Evolutionary conservation across 2,113 vertebrate genomes (phyloP).

Genomic region (Scatophagus argus): DNA sequence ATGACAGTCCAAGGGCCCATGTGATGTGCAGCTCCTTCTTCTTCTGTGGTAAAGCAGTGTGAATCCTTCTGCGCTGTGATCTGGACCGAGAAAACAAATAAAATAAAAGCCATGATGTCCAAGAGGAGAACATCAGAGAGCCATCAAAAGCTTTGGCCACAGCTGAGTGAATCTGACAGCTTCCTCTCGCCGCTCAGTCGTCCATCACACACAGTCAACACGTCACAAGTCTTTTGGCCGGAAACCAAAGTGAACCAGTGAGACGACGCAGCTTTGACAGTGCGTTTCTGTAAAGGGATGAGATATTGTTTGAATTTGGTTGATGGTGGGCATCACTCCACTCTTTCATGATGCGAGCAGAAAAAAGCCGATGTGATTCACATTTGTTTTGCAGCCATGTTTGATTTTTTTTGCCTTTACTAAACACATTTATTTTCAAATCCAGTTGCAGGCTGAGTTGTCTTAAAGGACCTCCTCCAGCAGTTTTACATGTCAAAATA

Average conservation of each 20-base stretch:
- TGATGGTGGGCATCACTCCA: slow-evolving; percentile 19
- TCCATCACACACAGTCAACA: neutral
- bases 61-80: neutral
- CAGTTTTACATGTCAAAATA: neutral
- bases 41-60: neutral
- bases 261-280: slow-evolving; percentile 15
- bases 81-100: neutral
- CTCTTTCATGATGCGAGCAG: slow-evolving; percentile 15
- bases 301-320: slow-evolving; percentile 11
- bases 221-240: slow-evolving; percentile 7
- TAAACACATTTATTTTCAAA: neutral
- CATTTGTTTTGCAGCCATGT: neutral
- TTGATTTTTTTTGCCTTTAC: neutral
- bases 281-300: slow-evolving; percentile 9
- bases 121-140: slow-evolving; percentile 57
- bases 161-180: slow-evolving; percentile 46
- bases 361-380: slow-evolving; percentile 17
- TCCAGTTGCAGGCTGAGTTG: neutral
- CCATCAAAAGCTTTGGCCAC: slow-evolving; percentile 51
- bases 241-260: slow-evolving; percentile 6
- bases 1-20: neutral
- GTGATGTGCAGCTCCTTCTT: neutral
- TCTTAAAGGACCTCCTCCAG: neutral
- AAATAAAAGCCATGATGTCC: slow-evolving; percentile 26
- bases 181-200: slow-evolving; percentile 31